Percentiles rank a stretch among this genome's conserved stretches.
Conservation (phyloP, 2,797 vertebrate genomes). For the Molossus alvarezi region DNA sequence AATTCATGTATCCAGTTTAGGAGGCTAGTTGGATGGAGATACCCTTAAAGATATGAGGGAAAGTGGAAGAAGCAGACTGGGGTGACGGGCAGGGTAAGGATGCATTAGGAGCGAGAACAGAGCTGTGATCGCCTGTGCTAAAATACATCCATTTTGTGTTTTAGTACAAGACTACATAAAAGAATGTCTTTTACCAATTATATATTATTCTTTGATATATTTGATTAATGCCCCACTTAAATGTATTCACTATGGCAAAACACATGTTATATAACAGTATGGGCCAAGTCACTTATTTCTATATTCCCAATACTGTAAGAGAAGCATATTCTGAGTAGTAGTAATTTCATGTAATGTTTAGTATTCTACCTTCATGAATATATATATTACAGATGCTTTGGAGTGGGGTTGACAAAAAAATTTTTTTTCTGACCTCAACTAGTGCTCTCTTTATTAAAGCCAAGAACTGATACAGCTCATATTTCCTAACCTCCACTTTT, state of each 20-base stretch:
- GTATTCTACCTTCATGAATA: slow-evolving; percentile 14
- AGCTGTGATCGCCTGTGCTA: neutral
- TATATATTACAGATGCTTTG: neutral
- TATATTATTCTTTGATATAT: slow-evolving; percentile 51
- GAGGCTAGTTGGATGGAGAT: neutral
- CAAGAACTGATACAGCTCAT: neutral
- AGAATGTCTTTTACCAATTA: slow-evolving; percentile 36
- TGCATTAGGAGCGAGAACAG: neutral
- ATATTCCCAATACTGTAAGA: slow-evolving; percentile 15
- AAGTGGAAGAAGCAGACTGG: neutral
- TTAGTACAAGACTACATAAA: slow-evolving; percentile 15
- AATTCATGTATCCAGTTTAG: neutral
- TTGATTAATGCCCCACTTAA: slow-evolving; percentile 62
- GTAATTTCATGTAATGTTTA: slow-evolving; percentile 9
- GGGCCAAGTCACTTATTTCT: slow-evolving; percentile 42
- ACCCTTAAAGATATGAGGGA: neutral
- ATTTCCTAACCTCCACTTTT: slow-evolving; percentile 51
- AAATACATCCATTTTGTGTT: slow-evolving; percentile 41
- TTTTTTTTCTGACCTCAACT: neutral
- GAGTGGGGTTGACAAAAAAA: neutral
- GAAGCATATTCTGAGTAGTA: slow-evolving; percentile 31
- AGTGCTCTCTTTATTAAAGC: slow-evolving; percentile 62
- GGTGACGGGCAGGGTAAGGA: neutral
- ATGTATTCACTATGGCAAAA: slow-evolving; percentile 45
- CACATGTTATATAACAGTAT: slow-evolving; percentile 32